phyloP scores from a whole-genome alignment of 1,140 invertebrate genomes.

The Varroa destructor region DNA sequence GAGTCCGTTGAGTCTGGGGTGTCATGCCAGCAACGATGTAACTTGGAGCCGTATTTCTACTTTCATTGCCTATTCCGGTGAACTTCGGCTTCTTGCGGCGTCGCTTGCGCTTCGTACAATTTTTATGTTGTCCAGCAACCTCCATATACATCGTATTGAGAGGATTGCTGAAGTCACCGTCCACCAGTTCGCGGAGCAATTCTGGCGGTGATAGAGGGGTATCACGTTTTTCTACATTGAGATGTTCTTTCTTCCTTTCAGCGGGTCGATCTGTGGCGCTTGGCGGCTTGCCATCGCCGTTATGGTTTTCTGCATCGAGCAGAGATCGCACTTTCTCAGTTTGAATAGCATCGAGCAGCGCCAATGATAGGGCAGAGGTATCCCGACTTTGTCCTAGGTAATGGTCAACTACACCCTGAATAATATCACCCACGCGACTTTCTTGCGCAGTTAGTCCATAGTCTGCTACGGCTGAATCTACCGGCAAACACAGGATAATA shows the following conservation, averaged over 20 bases:
- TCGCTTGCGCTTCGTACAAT: slow-evolving; percentile 15
- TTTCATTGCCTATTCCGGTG: too few relatives aligned
- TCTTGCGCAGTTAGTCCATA: neutral
- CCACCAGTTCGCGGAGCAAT: neutral
- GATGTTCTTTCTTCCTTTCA: too few relatives aligned
- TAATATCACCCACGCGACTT: slow-evolving; percentile 10
- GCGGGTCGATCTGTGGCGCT: neutral
- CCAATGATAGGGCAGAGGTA: neutral
- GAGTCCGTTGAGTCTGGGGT: neutral
- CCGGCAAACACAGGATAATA: too few relatives aligned
- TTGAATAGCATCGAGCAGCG: neutral
- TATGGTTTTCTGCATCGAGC: neutral
- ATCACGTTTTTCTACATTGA: neutral
- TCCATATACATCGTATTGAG: slow-evolving; percentile 4
- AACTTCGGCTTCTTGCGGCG: slow-evolving; percentile 5
- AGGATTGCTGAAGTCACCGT: slow-evolving; percentile 6
- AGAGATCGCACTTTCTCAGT: neutral
- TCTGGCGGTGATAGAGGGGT: neutral
- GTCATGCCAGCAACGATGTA: neutral
- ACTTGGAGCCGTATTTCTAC: neutral
- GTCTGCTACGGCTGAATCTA: too few relatives aligned
- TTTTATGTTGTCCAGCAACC: neutral
- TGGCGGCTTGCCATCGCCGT: neutral
- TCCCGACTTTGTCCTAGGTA: slow-evolving; percentile 4
- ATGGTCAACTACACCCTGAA: slow-evolving; percentile 3